Percentiles rank a stretch among this genome's conserved stretches.
Conservation (phyloP, 2,888 invertebrate genomes). For the Cheilosia impressa region DNA sequence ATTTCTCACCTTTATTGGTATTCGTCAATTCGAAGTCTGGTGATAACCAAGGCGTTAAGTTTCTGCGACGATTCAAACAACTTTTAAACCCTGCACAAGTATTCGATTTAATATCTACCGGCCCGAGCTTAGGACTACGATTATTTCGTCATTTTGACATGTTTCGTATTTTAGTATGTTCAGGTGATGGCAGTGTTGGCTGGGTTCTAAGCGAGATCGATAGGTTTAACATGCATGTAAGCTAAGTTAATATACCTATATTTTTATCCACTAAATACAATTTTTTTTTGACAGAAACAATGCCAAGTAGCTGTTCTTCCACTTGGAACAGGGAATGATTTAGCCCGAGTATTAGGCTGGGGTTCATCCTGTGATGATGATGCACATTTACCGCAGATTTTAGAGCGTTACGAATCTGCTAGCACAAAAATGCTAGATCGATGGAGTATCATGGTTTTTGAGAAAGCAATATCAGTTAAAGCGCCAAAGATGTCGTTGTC, state of each 20-base stretch:
- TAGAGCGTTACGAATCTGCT: constrained; percentile 98
- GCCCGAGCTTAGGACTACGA: constrained; percentile 92
- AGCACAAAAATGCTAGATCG: constrained; percentile 98
- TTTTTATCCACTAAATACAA: not conserved
- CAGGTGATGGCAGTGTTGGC: constrained; percentile 98
- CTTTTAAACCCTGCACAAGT: constrained; percentile 98
- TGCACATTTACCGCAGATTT: constrained; percentile 94
- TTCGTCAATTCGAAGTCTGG: constrained; percentile 99
- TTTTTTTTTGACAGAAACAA: constrained; percentile 87
- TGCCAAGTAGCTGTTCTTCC: constrained; percentile 98
- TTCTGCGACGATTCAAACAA: constrained; percentile 96
- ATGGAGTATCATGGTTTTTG: constrained; percentile 98
- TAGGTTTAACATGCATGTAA: constrained; percentile 96
- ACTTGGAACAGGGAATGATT: constrained; percentile 97
- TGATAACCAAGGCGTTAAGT: constrained; percentile 98
- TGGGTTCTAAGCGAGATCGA: constrained; percentile 99
- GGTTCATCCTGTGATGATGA: constrained; percentile 98
- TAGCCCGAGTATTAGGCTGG: constrained; percentile 98
- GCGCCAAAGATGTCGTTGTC: constrained; percentile 85
- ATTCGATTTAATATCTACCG: constrained; percentile 96
- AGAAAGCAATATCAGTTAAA: constrained; percentile 88
- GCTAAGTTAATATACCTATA: constrained; percentile 80
- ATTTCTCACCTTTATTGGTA: constrained; percentile 91
- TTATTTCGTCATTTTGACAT: constrained; percentile 98
- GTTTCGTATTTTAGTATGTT: constrained; percentile 97